These are phyloP conservation scores for Scolopax mira DNA, from an alignment of 2,113 vertebrate species.

Conservation along the genomic window DNA sequence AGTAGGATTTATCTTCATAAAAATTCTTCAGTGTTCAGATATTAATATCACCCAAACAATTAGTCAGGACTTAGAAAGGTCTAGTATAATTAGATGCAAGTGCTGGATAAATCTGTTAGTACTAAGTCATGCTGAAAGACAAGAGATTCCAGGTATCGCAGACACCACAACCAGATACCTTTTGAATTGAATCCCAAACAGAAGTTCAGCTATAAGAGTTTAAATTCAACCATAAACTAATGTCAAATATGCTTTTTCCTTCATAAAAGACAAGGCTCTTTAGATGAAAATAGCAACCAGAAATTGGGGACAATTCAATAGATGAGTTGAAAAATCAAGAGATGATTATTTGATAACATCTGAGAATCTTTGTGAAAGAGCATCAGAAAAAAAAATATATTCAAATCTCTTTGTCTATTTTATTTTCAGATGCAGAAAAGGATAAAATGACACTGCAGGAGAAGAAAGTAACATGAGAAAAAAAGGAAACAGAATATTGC, in stretches of 20 bases:
- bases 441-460: neutral
- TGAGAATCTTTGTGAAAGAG: neutral
- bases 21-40: neutral
- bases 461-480: neutral
- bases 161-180: neutral
- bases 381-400: neutral
- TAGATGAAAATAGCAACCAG: neutral
- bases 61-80: neutral
- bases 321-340: neutral
- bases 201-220: neutral
- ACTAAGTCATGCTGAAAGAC: neutral
- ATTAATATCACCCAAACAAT: neutral
- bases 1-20: slow-evolving; percentile 22
- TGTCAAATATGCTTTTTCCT: neutral
- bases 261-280: neutral
- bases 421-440: neutral
- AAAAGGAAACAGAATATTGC: neutral
- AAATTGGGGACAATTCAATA: neutral
- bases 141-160: neutral
- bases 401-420: neutral
- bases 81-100: neutral
- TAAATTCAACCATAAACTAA: neutral
- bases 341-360: neutral
- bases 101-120: neutral
- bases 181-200: neutral